Evolutionary conservation across 2,888 invertebrate genomes (phyloP).

Genomic region (Epinotia bilunana): DNA sequence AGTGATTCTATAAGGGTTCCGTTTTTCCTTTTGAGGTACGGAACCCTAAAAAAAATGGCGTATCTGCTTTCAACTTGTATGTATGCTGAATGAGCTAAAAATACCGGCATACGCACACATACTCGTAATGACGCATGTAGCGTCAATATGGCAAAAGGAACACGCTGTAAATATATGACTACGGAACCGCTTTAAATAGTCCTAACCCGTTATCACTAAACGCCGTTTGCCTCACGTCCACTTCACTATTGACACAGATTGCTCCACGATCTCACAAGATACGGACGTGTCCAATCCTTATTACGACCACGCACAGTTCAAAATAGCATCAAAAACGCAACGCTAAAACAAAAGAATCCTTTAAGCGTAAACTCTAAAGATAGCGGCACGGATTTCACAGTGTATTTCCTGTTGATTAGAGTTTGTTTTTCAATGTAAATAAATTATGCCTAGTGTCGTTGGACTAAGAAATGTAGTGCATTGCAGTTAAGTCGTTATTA

Average conservation of each 20-base stretch:
- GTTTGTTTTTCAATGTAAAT: slow-evolving; percentile 22
- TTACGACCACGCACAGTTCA: slow-evolving; percentile 20
- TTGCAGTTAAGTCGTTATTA: not conserved
- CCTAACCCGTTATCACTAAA: slow-evolving; percentile 16
- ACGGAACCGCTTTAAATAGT: not conserved
- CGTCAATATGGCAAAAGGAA: not conserved
- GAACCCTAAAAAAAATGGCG: too few species aligned
- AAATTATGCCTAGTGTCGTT: not conserved
- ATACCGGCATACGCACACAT: not conserved
- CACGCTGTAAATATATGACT: not conserved
- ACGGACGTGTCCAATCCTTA: slow-evolving; percentile 37
- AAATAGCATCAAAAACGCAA: slow-evolving; percentile 9
- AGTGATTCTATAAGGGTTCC: too few species aligned
- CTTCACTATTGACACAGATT: slow-evolving; percentile 40
- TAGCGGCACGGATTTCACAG: slow-evolving; percentile 4
- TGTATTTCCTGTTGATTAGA: slow-evolving; percentile 23
- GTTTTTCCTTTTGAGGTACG: too few species aligned
- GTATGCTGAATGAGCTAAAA: not conserved
- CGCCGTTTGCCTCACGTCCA: slow-evolving; percentile 32
- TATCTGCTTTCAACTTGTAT: too few species aligned
- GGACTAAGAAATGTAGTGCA: not conserved
- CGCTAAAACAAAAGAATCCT: slow-evolving; percentile 18
- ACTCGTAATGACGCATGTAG: too few species aligned
- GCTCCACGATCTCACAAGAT: slow-evolving; percentile 5
- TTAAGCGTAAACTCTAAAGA: slow-evolving; percentile 7